Evolutionary conservation across 1,140 invertebrate genomes (phyloP).

Genomic region (Penaeus japonicus): DNA sequence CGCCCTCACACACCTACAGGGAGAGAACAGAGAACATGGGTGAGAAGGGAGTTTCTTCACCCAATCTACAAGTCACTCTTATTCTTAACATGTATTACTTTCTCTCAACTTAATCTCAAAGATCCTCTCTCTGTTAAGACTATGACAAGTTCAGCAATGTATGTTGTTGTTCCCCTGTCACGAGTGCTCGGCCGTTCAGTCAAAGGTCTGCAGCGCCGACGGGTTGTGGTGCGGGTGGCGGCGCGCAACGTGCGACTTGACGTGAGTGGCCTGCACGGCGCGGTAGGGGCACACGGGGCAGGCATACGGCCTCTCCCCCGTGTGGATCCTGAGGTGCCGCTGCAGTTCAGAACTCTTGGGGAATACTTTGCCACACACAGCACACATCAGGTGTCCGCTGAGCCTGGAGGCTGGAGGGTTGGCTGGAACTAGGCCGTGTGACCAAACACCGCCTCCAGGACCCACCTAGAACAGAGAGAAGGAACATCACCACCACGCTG

Average conservation of each 20-base stretch:
- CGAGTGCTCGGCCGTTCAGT: too few species aligned
- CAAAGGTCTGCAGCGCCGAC: background rate
- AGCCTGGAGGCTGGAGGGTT: conserved; percentile 28
- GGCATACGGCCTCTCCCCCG: conserved; percentile 44
- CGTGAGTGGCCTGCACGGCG: conserved; percentile 43
- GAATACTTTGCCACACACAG: conserved; percentile 47
- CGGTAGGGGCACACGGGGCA: conserved; percentile 45
- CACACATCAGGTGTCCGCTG: conserved; percentile 34
- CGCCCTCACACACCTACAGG: conserved; percentile 55
- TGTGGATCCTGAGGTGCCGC: conserved; percentile 48
- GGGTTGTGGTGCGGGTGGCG: conserved; percentile 18
- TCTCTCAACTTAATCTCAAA: background rate
- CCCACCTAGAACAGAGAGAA: conserved; percentile 55
- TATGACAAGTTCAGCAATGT: too few species aligned
- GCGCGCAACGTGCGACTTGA: conserved; percentile 43
- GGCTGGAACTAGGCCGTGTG: conserved; percentile 36
- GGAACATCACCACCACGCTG: conserved; percentile 46
- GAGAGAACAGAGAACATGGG: conserved; percentile 50
- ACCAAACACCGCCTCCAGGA: conserved; percentile 37
- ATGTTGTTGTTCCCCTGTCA: too few species aligned
- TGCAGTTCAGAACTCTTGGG: conserved; percentile 50
- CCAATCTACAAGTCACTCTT: background rate
- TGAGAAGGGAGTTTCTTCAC: conserved; percentile 28
- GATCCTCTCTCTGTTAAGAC: background rate
- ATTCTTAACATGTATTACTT: conserved; percentile 1